Percentiles rank a stretch among this genome's conserved stretches.
Conservation (phyloP, 2,888 invertebrate genomes). For the Dysmachus trigonus region DNA sequence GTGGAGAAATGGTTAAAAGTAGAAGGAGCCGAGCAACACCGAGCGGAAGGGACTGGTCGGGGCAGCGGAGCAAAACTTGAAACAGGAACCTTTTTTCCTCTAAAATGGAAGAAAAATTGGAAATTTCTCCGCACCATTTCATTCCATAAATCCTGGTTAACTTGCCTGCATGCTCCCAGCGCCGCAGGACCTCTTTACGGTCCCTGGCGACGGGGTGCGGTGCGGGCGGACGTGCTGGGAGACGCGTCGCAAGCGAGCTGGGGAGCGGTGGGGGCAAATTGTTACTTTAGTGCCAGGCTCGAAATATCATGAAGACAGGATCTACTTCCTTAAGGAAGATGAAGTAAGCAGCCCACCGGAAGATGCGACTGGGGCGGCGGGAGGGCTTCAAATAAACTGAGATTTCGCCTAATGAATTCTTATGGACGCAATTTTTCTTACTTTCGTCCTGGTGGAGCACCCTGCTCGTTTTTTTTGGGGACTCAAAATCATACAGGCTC, state of each 20-base stretch:
- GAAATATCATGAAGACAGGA: slow-evolving; percentile 23
- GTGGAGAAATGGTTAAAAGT: background rate
- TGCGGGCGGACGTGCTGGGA: background rate
- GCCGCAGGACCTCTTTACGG: background rate
- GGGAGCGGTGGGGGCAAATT: background rate
- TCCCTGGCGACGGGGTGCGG: background rate
- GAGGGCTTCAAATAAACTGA: slow-evolving; percentile 20
- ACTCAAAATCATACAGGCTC: background rate
- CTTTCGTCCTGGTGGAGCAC: background rate
- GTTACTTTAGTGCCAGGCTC: slow-evolving; percentile 37
- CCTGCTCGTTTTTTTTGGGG: background rate
- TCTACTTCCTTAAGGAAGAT: slow-evolving; percentile 28
- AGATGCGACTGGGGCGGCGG: background rate
- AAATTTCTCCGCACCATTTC: slow-evolving; percentile 30
- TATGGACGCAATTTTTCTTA: slow-evolving; percentile 39
- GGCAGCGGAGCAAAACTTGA: background rate
- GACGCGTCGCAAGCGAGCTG: background rate
- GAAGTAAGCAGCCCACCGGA: slow-evolving; percentile 1
- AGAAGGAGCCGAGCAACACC: background rate
- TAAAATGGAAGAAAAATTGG: slow-evolving; percentile 22
- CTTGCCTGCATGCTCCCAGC: background rate
- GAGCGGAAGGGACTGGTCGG: background rate
- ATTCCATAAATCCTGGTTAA: slow-evolving; percentile 34
- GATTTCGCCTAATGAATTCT: slow-evolving; percentile 39
- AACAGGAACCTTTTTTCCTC: background rate